These are phyloP conservation scores for human (Homo sapiens) DNA, from an alignment of 2,113 vertebrate genomes.

Conservation along the genomic window DNA sequence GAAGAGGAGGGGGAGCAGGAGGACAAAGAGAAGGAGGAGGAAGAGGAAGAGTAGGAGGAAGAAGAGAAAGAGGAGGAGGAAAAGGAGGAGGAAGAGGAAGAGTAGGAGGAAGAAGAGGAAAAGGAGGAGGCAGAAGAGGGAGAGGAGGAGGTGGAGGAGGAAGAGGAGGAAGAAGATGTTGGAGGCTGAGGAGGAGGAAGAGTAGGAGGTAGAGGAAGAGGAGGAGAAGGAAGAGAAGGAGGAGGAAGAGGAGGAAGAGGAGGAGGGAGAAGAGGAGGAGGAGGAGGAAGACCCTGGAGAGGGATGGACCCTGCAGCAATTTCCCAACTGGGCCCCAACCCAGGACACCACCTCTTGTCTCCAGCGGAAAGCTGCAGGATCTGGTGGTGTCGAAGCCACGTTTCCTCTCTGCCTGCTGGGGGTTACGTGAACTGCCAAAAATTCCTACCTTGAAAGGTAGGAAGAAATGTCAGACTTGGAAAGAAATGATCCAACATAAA, in stretches of 20 bases:
- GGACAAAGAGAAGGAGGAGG: rapidly evolving
- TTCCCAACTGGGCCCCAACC: not conserved
- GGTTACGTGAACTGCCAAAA: not conserved
- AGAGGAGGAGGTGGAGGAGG: rapidly evolving
- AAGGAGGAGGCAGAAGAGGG: rapidly evolving
- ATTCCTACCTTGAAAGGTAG: not conserved
- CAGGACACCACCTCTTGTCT: not conserved
- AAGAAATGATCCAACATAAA: not conserved
- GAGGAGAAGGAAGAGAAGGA: too few relatives aligned
- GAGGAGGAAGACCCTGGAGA: not conserved
- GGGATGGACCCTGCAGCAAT: not conserved
- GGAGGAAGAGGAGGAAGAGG: not conserved
- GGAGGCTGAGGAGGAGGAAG: too few relatives aligned
- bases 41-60: not conserved
- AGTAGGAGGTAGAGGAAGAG: not conserved
- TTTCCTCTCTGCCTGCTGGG: not conserved
- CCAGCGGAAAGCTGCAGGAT: not conserved
- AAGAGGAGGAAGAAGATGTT: not conserved
- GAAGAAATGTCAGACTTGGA: not conserved
- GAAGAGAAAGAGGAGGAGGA: rapidly evolving
- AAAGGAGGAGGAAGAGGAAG: rapidly evolving
- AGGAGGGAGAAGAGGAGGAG: rapidly evolving
- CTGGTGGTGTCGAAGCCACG: not conserved
- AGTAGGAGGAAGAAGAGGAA: rapidly evolving
- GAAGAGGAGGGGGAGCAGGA: not conserved